Conservation (phyloP, 2,797 vertebrate genomes). For the Rhinogobio ventralis region DNA sequence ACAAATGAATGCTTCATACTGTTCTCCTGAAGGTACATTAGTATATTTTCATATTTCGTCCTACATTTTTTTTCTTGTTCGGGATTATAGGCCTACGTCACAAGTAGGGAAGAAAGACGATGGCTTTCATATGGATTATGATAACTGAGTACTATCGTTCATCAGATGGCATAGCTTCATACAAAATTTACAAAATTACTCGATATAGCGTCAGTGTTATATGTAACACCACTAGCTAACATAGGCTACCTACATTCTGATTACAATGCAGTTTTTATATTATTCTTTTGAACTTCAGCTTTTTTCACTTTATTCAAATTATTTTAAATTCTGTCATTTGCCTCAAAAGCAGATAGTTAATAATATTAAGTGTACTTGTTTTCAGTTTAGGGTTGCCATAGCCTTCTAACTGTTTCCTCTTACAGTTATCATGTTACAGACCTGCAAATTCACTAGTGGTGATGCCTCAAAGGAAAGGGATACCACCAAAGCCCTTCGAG, state of each 20-base stretch:
- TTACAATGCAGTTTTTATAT: not conserved
- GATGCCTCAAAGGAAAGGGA: constrained; percentile 44
- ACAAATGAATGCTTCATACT: no score
- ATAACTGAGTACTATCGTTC: not conserved
- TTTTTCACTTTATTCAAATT: not conserved
- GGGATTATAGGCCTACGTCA: no score
- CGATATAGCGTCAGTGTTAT: no score
- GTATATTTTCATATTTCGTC: no score
- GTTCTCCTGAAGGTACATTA: no score
- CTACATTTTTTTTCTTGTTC: no score
- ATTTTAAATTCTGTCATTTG: not conserved
- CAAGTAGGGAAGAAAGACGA: not conserved
- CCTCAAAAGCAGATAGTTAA: constrained; percentile 33
- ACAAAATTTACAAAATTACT: no score
- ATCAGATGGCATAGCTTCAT: not conserved
- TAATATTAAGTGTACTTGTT: not conserved
- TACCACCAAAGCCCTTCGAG: constrained; percentile 29
- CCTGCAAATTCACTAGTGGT: constrained; percentile 55
- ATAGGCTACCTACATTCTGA: not conserved
- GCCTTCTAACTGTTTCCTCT: constrained; percentile 50
- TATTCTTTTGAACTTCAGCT: not conserved
- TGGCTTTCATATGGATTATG: not conserved
- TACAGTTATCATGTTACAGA: constrained; percentile 84
- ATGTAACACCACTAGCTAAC: not conserved
- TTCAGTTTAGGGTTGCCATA: constrained; percentile 73